Evolutionary conservation across 2,797 vertebrate genomes (phyloP).

Genomic region (Myotis daubentonii): DNA sequence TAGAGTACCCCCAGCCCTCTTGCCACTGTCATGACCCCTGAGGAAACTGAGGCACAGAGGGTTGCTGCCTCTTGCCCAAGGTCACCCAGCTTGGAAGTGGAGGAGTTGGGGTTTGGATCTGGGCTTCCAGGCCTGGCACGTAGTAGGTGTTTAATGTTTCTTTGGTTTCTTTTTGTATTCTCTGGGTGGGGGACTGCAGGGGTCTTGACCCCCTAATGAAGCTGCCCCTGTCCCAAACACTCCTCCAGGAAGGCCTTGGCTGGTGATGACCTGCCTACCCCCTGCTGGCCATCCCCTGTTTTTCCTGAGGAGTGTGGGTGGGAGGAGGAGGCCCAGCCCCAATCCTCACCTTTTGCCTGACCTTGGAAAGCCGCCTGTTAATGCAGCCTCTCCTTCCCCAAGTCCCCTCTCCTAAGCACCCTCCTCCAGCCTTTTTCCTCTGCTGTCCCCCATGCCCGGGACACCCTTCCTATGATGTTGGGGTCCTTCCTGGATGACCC

Average conservation of each 20-base stretch:
- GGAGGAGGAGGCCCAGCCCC: not conserved
- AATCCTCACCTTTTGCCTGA: not conserved
- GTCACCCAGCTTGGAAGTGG: accelerated
- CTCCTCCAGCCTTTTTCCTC: not conserved
- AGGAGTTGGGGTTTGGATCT: accelerated
- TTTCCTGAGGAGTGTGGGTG: not conserved
- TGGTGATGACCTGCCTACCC: not conserved
- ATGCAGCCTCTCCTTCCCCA: not conserved
- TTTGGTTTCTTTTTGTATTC: not conserved
- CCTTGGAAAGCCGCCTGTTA: not conserved
- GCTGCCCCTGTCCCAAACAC: not conserved
- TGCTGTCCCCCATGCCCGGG: not conserved
- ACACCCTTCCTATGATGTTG: not conserved
- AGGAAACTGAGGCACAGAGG: not conserved
- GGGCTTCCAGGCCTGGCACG: accelerated
- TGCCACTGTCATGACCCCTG: accelerated
- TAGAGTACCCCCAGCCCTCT: not conserved
- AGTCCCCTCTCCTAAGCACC: not conserved
- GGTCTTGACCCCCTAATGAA: not conserved
- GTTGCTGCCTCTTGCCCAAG: not conserved
- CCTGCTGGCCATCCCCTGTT: not conserved
- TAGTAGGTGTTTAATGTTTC: not conserved
- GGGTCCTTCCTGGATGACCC: not conserved
- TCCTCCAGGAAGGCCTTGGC: not conserved
- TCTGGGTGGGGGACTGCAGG: not conserved